These are phyloP conservation scores for Lycodopsis pacificus DNA, from an alignment of 2,797 vertebrate genomes.

Conservation along the genomic window DNA sequence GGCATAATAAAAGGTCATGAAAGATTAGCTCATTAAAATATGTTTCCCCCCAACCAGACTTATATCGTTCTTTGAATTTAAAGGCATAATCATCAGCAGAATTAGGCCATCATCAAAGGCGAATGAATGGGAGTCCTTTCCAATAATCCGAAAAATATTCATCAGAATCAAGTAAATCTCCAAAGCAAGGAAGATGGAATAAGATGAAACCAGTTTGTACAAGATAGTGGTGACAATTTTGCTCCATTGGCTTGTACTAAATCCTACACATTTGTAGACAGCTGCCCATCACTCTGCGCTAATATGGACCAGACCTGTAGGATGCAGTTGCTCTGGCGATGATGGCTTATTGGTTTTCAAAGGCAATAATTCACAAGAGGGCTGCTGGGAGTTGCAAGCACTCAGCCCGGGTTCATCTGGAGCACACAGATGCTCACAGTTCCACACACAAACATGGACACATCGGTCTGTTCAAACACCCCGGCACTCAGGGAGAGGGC, in stretches of 20 bases:
- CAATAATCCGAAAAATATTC: background rate
- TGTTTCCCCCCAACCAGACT: conserved; percentile 16
- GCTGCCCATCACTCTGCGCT: conserved; percentile 11
- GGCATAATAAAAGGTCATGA: conserved; percentile 38
- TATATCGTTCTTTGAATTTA: conserved; percentile 28
- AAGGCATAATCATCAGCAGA: conserved; percentile 28
- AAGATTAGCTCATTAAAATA: conserved; percentile 47
- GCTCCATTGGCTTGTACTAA: background rate
- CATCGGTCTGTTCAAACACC: conserved; percentile 44
- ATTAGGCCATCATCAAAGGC: conserved; percentile 16
- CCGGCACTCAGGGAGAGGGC: conserved; percentile 38
- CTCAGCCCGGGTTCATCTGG: conserved; percentile 57
- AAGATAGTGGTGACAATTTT: background rate
- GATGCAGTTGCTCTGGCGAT: conserved; percentile 58
- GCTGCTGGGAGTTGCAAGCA: conserved; percentile 55
- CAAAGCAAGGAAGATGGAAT: background rate
- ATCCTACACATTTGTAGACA: conserved; percentile 13
- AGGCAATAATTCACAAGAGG: conserved; percentile 63
- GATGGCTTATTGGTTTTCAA: conserved; percentile 61
- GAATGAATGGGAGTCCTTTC: conserved; percentile 16
- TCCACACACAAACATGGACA: conserved; percentile 41
- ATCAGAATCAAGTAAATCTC: background rate
- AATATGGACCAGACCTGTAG: conserved; percentile 20
- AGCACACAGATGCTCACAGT: conserved; percentile 55
- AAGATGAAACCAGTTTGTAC: background rate